Conservation (phyloP, 2,113 vertebrate genomes). For the Brachionichthys hirsutus region DNA sequence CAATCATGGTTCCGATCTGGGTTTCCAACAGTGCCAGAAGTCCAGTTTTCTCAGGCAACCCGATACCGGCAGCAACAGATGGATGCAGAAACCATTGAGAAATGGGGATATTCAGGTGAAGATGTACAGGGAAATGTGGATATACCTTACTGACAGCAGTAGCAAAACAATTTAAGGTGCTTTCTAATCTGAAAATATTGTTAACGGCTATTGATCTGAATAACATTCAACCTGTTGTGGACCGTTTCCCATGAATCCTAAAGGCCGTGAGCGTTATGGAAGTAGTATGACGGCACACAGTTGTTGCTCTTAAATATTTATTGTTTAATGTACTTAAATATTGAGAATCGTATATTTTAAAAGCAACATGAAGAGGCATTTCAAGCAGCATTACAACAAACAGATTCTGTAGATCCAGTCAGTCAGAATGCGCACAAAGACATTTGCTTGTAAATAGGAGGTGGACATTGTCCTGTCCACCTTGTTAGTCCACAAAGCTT, state of each 20-base stretch:
- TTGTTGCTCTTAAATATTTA: constrained; percentile 55
- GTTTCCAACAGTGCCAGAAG: neutral
- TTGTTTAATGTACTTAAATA: constrained; percentile 63
- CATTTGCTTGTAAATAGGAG: constrained; percentile 32
- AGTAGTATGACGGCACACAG: neutral
- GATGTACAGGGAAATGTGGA: too few species aligned
- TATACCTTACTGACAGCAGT: too few species aligned
- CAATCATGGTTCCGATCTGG: constrained; percentile 2
- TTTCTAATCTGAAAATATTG: too few species aligned
- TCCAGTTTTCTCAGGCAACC: neutral
- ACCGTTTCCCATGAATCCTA: neutral
- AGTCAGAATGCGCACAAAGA: constrained; percentile 36
- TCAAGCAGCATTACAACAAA: constrained; percentile 17
- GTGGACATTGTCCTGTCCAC: neutral
- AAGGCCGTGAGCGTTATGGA: neutral
- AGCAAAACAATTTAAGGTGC: too few species aligned
- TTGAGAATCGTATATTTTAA: constrained; percentile 16
- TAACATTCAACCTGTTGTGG: too few species aligned
- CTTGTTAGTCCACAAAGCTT: constrained; percentile 33
- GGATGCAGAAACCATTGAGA: too few species aligned
- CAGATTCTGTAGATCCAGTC: constrained; percentile 40
- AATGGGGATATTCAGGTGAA: too few species aligned
- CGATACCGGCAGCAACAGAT: neutral
- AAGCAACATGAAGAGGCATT: constrained; percentile 11
- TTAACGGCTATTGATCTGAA: too few species aligned